A percentile compares a stretch with the other conserved stretches of the same genome.
phyloP scores from a whole-genome alignment of 30 jellyfish, hydroid and myxozoan species.

The Cassiopea xamachana region DNA sequence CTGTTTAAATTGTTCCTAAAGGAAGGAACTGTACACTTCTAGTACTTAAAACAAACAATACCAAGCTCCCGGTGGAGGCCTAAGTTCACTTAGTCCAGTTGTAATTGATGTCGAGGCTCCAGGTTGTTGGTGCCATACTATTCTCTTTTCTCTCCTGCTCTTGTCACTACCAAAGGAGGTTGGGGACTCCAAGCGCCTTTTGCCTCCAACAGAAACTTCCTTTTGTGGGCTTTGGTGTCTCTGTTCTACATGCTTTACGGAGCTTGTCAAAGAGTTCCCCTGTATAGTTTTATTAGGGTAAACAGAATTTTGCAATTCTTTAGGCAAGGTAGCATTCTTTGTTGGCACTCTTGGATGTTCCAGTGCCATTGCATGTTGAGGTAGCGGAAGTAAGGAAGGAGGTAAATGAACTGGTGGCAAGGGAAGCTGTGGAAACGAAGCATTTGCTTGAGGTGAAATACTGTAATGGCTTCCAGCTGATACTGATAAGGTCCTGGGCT shows the following conservation, averaged over 20 bases:
- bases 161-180: background rate
- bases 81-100: background rate
- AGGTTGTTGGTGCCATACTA: constrained; percentile 63
- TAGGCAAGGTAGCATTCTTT: constrained; percentile 87
- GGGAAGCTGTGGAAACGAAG: constrained; percentile 38
- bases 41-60: background rate
- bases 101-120: background rate
- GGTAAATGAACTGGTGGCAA: constrained; percentile 67
- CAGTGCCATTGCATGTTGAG: constrained; percentile 59
- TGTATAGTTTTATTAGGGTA: background rate
- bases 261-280: background rate
- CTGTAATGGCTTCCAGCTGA: background rate
- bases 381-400: constrained; percentile 41
- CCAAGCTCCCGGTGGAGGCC: constrained; percentile 82
- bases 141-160: constrained; percentile 28
- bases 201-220: background rate
- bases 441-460: background rate
- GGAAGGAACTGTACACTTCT: background rate
- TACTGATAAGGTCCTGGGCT: constrained; percentile 7
- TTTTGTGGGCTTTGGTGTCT: background rate
- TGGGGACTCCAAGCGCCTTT: background rate
- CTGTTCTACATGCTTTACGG: background rate
- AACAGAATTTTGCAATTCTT: background rate
- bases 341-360: constrained; percentile 79
- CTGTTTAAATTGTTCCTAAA: background rate